These are phyloP conservation scores for Sinelater perroti DNA, from an alignment of 2,888 invertebrate species.

Conservation along the genomic window DNA sequence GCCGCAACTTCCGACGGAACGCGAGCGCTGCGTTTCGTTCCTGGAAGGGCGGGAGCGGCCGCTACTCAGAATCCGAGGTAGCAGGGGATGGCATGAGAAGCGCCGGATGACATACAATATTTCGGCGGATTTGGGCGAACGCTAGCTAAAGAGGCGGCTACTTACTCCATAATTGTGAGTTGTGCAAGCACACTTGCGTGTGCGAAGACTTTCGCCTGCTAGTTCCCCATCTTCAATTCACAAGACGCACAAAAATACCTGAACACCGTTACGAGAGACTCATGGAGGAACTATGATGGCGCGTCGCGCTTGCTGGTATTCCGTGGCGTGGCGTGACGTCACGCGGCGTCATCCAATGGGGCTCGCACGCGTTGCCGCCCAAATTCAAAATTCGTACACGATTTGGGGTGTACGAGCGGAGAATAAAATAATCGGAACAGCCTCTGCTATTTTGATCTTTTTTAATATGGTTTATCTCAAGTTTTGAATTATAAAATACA, in stretches of 20 bases:
- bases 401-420: too few relatives aligned
- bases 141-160: constrained; percentile 52
- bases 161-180: constrained; percentile 73
- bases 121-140: too few relatives aligned
- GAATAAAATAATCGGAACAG: too few relatives aligned
- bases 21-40: too few relatives aligned
- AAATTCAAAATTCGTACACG: not conserved
- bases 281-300: constrained; percentile 57
- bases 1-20: too few relatives aligned
- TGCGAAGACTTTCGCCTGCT: constrained; percentile 71
- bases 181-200: constrained; percentile 77
- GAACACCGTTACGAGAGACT: constrained; percentile 51
- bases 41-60: too few relatives aligned
- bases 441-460: too few relatives aligned
- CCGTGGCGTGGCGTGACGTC: not conserved
- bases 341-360: not conserved
- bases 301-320: not conserved
- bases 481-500: too few relatives aligned
- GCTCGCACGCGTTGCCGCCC: constrained; percentile 5
- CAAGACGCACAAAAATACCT: constrained; percentile 63
- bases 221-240: constrained; percentile 75
- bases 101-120: too few relatives aligned
- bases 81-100: too few relatives aligned
- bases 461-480: too few relatives aligned
- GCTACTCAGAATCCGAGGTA: too few relatives aligned